Evolutionary conservation across 30 jellyfish, hydroid and myxozoan species (phyloP).

Genomic region (Hydractinia echinata): DNA sequence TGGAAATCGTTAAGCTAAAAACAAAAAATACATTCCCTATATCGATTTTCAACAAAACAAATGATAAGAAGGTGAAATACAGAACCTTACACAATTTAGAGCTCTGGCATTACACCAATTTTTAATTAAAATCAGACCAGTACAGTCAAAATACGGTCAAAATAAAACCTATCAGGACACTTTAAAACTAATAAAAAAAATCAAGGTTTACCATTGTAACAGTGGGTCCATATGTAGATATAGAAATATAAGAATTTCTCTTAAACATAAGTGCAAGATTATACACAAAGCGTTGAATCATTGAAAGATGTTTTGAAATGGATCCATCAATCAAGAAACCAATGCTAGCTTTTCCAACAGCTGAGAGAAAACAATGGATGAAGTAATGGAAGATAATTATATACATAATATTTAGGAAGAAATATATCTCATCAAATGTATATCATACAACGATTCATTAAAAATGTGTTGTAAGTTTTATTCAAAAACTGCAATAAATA

Average conservation of each 20-base stretch:
- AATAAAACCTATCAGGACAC: background rate
- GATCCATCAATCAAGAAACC: conserved; percentile 86
- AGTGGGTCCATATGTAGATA: conserved; percentile 70
- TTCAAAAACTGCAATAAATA: no score
- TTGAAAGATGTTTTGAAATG: conserved; percentile 68
- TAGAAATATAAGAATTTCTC: conserved; percentile 72
- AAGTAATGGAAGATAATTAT: no score
- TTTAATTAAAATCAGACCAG: background rate
- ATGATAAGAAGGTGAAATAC: no score
- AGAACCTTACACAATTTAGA: no score
- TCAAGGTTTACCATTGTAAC: conserved; percentile 51
- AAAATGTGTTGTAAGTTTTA: no score
- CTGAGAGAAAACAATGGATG: conserved; percentile 2
- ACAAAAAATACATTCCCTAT: background rate
- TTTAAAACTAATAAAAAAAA: background rate
- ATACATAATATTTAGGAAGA: no score
- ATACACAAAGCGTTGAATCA: conserved; percentile 76
- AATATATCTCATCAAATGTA: no score
- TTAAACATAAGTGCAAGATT: conserved; percentile 63
- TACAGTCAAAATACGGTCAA: background rate
- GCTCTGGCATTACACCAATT: background rate
- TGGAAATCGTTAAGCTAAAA: conserved; percentile 68
- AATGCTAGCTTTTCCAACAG: conserved; percentile 70
- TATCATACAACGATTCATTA: no score
- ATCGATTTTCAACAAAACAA: no score